Evolutionary conservation across 2,888 invertebrate species (phyloP), one percentile per base, ranked within the genome.

Genomic region (Eulithis prunata): DNA sequence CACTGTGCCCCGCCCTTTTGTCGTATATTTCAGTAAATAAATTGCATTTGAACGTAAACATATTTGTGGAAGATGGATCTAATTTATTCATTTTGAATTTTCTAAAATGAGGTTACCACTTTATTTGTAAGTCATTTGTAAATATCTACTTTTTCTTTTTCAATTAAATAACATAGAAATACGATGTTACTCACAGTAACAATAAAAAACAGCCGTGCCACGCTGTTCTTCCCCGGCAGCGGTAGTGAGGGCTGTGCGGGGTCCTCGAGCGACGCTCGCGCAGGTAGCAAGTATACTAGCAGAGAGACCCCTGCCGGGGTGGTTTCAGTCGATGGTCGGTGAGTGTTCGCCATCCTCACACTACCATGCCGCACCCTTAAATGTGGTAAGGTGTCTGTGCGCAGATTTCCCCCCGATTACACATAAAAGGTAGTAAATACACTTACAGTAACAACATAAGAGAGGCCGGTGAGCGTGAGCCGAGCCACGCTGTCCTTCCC

Each of bases 401-500:
- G 21, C 21, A 21, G 21, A 21, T 21, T 21, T 21, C 21, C 1
- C 21, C 21, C 21, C 2, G 21, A 21, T 21, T 1, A 21, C 21
- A 21, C 1, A 21, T 21, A 21, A 21, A 8, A 2, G 13, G n/a
- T 12, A 6, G 54, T 11, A 4, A 36, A 8, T 47, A 28, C 67
- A 94, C 95, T 95, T 84, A 97, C 97, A 89, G 95, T 95, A 78
- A 96, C 95, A 84, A 97, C 95, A 88, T 96, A 96, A 78, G 96
- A 95, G 63, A 97, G 91, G 69, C 97, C 97, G 76, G 96, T 95
- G 86, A 96, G 95, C 32, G 97, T 96, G 95, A 97, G 96, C 79
- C 96, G 94, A 49, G 96, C 96, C 43, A 97, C 97, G 69, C 97
- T 97, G 79, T 97, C 97, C 93, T 96, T 96, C 82, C 96, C 94